A percentile compares a stretch with the other conserved stretches of the same genome.
Conservation (phyloP, 2,113 vertebrate species). For the Polypterus bichir region DNA sequence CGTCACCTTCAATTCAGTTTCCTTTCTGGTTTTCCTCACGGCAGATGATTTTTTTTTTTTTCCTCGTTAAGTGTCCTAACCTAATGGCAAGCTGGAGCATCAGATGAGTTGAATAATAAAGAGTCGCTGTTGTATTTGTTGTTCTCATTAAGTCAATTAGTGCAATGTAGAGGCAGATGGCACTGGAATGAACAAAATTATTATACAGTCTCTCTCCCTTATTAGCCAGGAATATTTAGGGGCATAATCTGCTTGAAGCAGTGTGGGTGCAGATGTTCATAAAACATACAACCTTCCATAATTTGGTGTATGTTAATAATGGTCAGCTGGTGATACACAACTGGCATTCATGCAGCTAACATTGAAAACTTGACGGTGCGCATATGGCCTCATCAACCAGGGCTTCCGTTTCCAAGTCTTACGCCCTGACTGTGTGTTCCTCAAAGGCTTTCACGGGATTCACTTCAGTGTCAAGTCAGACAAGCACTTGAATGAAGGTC, state of each 20-base stretch:
- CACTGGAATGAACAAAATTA: slow-evolving; percentile 6
- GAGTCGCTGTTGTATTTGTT: slow-evolving; percentile 29
- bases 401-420: no score
- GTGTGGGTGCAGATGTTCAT: neutral
- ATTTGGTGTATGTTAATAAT: no score
- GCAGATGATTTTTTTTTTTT: no score
- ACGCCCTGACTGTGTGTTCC: no score
- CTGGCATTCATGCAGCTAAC: no score
- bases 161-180: slow-evolving; percentile 34
- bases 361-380: no score
- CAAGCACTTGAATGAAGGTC: neutral
- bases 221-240: neutral
- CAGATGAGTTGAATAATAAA: slow-evolving; percentile 15
- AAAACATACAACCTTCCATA: no score
- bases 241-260: neutral
- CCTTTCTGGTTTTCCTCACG: no score
- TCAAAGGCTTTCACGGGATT: no score
- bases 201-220: neutral
- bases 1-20: neutral
- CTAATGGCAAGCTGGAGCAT: slow-evolving; percentile 19
- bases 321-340: no score
- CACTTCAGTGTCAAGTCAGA: neutral
- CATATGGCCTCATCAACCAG: no score
- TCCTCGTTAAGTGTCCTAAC: neutral
- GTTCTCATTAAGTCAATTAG: slow-evolving; percentile 30